Conservation (phyloP, 2,888 invertebrate species). For the Chromoteleia sp. region DNA sequence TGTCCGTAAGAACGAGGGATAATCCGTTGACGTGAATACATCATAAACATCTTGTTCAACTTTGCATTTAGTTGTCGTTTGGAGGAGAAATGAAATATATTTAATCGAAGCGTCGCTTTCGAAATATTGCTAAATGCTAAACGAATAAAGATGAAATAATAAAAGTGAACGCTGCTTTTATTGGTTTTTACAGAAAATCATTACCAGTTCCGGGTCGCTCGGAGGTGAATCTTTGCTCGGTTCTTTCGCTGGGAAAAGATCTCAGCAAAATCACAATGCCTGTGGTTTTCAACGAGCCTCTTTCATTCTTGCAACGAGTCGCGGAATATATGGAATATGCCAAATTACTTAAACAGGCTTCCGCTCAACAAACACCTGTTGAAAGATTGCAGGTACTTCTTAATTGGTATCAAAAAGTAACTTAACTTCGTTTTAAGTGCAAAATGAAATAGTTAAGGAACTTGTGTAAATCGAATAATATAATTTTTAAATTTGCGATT, state of each 20-base stretch:
- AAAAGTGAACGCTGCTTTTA: neutral
- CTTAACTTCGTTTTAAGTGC: too few relatives aligned
- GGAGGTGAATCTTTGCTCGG: conserved; percentile 83
- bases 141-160: neutral
- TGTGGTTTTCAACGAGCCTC: conserved; percentile 97
- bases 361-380: conserved; percentile 91
- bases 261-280: conserved; percentile 98
- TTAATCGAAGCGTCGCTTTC: too few relatives aligned
- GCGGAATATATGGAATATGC: conserved; percentile 98
- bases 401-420: neutral
- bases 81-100: neutral
- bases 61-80: neutral
- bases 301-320: conserved; percentile 97
- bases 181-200: conserved; percentile 76
- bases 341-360: conserved; percentile 90
- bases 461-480: too few relatives aligned
- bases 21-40: neutral
- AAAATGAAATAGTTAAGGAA: too few relatives aligned
- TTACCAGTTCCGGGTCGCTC: conserved; percentile 82
- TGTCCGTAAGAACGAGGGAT: neutral
- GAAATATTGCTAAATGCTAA: neutral
- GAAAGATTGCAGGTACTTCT: conserved; percentile 90
- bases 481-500: too few relatives aligned
- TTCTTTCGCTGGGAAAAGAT: conserved; percentile 89
- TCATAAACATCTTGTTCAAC: neutral